Evolutionary conservation across 2,888 invertebrate genomes (phyloP).

Genomic region (Plemyria rubiginata): DNA sequence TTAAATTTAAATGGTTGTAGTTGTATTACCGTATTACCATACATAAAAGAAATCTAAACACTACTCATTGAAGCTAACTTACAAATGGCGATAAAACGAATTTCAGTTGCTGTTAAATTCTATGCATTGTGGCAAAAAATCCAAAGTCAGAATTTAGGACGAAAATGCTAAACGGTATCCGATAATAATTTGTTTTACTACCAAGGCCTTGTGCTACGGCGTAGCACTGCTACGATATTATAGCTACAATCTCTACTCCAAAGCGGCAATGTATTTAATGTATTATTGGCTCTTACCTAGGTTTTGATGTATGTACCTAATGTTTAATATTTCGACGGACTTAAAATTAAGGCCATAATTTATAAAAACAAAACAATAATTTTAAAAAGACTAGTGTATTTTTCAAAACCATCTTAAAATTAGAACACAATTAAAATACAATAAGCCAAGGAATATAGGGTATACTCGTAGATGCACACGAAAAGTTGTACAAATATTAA

Average conservation of each 20-base stretch:
- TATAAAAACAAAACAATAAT: constrained; percentile 32
- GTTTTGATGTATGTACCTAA: too few relatives aligned
- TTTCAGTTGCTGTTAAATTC: too few relatives aligned
- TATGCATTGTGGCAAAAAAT: too few relatives aligned
- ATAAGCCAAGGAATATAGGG: constrained; percentile 47
- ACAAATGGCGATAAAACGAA: too few relatives aligned
- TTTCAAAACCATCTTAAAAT: constrained; percentile 50
- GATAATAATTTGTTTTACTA: background rate
- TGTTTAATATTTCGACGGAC: too few relatives aligned
- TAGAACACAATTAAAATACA: constrained; percentile 41
- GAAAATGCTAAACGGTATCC: too few relatives aligned
- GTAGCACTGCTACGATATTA: constrained; percentile 26
- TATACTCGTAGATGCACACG: constrained; percentile 43
- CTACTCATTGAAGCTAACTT: background rate
- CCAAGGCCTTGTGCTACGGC: constrained; percentile 13
- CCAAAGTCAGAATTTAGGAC: too few relatives aligned
- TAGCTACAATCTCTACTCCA: background rate
- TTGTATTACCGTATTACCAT: too few relatives aligned
- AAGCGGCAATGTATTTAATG: background rate
- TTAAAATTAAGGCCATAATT: background rate
- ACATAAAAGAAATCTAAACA: too few relatives aligned
- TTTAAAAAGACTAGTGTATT: constrained; percentile 60
- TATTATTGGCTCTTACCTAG: too few relatives aligned
- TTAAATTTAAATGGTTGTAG: background rate
- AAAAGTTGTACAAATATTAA: constrained; percentile 47